Evolutionary conservation across 2,888 invertebrate species (phyloP).

Genomic region (Odontomyia ornata): DNA sequence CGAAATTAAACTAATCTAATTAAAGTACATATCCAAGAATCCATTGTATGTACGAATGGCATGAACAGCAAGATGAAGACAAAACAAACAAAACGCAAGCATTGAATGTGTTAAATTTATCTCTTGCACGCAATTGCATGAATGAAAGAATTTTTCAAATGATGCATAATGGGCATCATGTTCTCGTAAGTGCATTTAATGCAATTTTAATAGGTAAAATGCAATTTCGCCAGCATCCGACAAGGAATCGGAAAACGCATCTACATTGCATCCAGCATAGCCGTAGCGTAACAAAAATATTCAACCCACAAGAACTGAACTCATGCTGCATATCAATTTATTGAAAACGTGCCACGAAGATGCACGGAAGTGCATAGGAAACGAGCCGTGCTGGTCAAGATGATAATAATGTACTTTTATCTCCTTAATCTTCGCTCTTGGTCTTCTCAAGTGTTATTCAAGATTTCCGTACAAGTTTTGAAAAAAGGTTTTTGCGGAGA

Average conservation of each 20-base stretch:
- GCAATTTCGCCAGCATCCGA: slow-evolving; percentile 19
- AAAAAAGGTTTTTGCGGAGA: not conserved
- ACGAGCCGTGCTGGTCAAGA: slow-evolving; percentile 7
- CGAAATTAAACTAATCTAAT: too few species aligned
- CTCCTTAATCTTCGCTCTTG: slow-evolving; percentile 28
- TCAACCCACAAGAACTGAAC: too few species aligned
- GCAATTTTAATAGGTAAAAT: slow-evolving; percentile 19
- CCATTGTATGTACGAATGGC: too few species aligned
- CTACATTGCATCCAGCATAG: not conserved
- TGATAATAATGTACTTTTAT: slow-evolving; percentile 19
- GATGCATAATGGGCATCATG: slow-evolving; percentile 21
- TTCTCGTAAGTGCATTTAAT: slow-evolving; percentile 24
- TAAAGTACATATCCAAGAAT: too few species aligned
- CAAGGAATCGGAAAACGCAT: not conserved
- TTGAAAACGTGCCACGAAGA: too few species aligned
- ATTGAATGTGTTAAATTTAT: slow-evolving; percentile 11
- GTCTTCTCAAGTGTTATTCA: slow-evolving; percentile 12
- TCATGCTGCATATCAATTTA: too few species aligned
- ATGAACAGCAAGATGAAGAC: too few species aligned
- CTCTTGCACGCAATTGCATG: slow-evolving; percentile 7
- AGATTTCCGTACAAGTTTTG: slow-evolving; percentile 16
- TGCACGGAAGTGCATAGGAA: slow-evolving; percentile 28
- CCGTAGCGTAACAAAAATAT: too few species aligned
- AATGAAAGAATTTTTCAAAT: slow-evolving; percentile 23
- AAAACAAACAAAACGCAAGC: not conserved